A percentile compares a stretch with the other conserved stretches of the same genome.
These are phyloP conservation scores for Picathartes gymnocephalus DNA, from an alignment of 2,113 vertebrate genomes.

Conservation along the genomic window DNA sequence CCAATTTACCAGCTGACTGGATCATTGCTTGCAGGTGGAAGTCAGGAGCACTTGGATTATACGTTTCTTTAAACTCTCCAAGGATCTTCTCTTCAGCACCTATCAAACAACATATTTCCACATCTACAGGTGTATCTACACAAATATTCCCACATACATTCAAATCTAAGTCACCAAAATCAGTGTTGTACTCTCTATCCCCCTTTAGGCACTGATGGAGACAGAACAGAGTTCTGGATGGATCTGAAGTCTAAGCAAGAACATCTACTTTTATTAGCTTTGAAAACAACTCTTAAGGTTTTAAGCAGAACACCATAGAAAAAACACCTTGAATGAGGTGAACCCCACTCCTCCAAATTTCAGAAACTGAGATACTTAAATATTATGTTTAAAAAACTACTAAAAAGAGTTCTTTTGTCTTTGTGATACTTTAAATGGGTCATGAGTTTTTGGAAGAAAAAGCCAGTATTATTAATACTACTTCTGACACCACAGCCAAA, in stretches of 20 bases:
- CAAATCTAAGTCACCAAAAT: not conserved
- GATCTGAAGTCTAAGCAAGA: not conserved
- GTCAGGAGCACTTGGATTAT: constrained; percentile 84
- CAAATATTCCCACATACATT: not conserved
- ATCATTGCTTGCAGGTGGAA: constrained; percentile 99
- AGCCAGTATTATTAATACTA: not conserved
- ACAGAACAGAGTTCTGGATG: not conserved
- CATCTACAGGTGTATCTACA: not conserved
- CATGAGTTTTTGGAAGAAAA: not conserved
- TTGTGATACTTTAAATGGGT: not conserved
- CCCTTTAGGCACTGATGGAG: not conserved
- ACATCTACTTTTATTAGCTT: not conserved
- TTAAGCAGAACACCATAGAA: not conserved
- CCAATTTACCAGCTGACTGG: constrained; percentile 96
- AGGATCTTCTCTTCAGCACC: constrained; percentile 98
- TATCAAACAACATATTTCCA: not conserved
- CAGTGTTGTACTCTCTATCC: not conserved
- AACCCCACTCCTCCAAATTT: accelerated
- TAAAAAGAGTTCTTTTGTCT: not conserved
- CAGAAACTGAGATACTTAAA: not conserved
- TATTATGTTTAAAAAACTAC: not conserved
- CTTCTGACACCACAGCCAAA: not conserved
- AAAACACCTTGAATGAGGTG: not conserved
- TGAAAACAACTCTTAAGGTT: not conserved
- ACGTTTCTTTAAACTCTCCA: constrained; percentile 93